Conservation (phyloP, 2,113 vertebrate species). For the Oncorhynchus clarkii region DNA sequence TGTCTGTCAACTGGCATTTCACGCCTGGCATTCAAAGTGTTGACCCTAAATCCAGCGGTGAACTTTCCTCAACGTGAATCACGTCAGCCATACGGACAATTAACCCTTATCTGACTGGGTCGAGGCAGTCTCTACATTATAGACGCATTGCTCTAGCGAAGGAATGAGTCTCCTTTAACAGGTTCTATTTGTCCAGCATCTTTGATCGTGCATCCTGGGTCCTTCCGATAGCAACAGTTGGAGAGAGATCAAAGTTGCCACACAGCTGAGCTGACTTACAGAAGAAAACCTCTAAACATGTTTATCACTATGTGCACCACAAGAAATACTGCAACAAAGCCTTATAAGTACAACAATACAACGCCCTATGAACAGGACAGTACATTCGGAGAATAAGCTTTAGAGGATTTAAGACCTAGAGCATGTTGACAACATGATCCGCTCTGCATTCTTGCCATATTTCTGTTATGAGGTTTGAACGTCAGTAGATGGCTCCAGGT, state of each 20-base stretch:
- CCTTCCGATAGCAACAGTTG: too few species aligned
- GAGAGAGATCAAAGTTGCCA: too few species aligned
- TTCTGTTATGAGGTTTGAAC: slow-evolving; percentile 4
- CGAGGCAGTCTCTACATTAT: not conserved
- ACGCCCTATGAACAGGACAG: not conserved
- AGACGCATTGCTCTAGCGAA: too few species aligned
- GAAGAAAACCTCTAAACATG: too few species aligned
- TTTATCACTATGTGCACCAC: not conserved
- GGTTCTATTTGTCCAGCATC: too few species aligned
- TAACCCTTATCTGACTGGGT: not conserved
- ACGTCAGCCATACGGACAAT: not conserved
- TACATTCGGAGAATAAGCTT: slow-evolving; percentile 4
- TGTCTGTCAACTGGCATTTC: not conserved
- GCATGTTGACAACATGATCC: slow-evolving; percentile 6
- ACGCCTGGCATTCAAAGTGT: not conserved
- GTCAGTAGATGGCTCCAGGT: slow-evolving; percentile 1
- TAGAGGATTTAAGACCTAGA: slow-evolving; percentile 27
- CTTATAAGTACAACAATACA: too few species aligned
- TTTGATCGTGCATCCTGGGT: too few species aligned
- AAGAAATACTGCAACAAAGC: not conserved
- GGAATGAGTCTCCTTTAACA: too few species aligned
- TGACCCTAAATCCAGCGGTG: not conserved
- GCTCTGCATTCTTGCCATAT: slow-evolving; percentile 26
- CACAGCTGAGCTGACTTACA: too few species aligned
- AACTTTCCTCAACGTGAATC: not conserved